Conservation (phyloP, 2,888 invertebrate species). For the Mesorhabditis sp. region DNA sequence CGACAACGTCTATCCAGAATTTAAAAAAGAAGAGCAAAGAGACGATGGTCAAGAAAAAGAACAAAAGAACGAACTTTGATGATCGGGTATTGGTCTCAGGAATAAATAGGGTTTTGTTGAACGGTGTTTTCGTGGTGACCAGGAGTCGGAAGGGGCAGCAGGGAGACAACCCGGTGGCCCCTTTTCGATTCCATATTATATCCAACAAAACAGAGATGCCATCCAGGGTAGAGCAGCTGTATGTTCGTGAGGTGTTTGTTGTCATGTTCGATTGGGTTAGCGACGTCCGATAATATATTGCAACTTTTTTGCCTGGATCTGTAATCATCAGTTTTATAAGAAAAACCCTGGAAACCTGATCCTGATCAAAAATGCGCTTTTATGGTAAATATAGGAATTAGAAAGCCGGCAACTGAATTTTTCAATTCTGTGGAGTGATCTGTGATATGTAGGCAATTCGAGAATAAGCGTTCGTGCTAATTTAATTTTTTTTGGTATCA, state of each 20-base stretch:
- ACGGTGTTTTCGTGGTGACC: not conserved
- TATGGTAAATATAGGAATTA: not conserved
- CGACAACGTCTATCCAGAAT: constrained; percentile 77
- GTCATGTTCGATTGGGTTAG: too few relatives aligned
- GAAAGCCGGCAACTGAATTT: not conserved
- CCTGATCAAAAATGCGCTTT: not conserved
- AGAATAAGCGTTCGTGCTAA: too few relatives aligned
- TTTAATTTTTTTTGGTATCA: too few relatives aligned
- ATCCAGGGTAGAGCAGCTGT: too few relatives aligned
- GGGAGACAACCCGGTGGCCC: not conserved
- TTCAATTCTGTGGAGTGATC: too few relatives aligned
- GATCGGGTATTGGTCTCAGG: too few relatives aligned
- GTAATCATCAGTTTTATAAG: not conserved
- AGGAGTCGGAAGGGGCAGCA: not conserved
- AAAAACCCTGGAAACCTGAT: too few relatives aligned
- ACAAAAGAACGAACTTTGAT: too few relatives aligned
- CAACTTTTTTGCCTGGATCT: not conserved
- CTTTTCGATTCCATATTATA: not conserved
- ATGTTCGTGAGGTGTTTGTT: too few relatives aligned
- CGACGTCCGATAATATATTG: not conserved
- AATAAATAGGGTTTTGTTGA: too few relatives aligned
- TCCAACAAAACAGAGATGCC: not conserved
- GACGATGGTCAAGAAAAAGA: not conserved
- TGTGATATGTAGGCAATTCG: too few relatives aligned
- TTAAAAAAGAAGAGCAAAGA: constrained; percentile 55